Conservation (phyloP, 2,888 invertebrate genomes). For the Acanthosepion pharaonis region DNA sequence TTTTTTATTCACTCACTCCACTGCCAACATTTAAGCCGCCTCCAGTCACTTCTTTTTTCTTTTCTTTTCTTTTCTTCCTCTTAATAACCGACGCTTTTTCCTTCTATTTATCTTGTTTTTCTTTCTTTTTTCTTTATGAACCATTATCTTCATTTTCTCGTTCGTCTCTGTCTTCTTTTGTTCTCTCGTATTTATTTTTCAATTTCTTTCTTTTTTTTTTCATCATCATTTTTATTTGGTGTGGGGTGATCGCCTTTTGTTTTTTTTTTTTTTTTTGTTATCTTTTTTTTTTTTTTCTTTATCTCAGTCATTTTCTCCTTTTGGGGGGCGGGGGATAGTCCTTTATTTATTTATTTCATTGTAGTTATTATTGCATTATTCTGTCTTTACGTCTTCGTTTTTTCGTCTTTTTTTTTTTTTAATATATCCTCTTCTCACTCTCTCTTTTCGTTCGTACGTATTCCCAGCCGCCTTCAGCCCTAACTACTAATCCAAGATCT, state of each 20-base stretch:
- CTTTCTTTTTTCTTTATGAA: background rate
- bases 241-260: no score
- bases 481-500: background rate
- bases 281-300: background rate
- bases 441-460: background rate
- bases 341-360: background rate
- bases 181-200: background rate
- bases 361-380: conserved; percentile 17
- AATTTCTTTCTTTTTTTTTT: background rate
- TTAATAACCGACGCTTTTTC: background rate
- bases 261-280: background rate
- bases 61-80: background rate
- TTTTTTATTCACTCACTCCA: background rate
- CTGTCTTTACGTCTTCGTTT: background rate
- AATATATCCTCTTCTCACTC: background rate
- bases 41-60: background rate
- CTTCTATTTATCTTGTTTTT: background rate
- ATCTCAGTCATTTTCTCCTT: background rate
- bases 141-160: background rate
- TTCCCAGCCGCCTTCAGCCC: background rate
- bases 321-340: background rate
- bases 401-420: background rate
- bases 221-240: no score
- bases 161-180: background rate
- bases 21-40: background rate